These are phyloP conservation scores for Orgyia antiqua DNA, from an alignment of 2,888 invertebrate species.

Conservation along the genomic window DNA sequence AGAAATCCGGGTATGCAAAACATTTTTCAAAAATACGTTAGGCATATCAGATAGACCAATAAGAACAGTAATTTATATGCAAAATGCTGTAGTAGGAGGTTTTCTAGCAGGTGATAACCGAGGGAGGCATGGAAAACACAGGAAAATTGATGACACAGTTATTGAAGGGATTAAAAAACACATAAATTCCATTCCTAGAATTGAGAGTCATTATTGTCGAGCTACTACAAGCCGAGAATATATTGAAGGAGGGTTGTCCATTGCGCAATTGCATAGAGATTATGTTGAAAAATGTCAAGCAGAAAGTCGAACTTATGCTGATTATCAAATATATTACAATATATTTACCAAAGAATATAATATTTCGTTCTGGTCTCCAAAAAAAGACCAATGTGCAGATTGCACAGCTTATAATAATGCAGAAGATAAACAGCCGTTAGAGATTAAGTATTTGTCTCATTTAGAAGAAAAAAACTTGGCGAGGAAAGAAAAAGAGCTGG, in stretches of 20 bases:
- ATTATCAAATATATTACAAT: conserved; percentile 11
- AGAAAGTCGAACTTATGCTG: conserved; percentile 6
- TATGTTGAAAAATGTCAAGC: conserved; percentile 9
- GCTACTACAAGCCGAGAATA: conserved; percentile 11
- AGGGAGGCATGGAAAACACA: conserved; percentile 11
- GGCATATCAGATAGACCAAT: conserved; percentile 4
- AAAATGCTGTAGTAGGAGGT: conserved; percentile 4
- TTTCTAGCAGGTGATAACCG: conserved; percentile 9
- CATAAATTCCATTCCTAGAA: conserved; percentile 14
- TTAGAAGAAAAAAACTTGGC: not conserved
- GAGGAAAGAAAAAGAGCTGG: too few relatives aligned
- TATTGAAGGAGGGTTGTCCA: conserved; percentile 9
- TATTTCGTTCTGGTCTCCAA: conserved; percentile 14
- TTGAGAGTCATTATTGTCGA: conserved; percentile 14
- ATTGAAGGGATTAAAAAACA: conserved; percentile 8
- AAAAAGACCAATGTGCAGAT: conserved; percentile 15
- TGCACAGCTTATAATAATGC: not conserved
- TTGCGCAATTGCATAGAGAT: conserved; percentile 12
- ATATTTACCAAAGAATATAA: conserved; percentile 13
- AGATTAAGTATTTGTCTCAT: not conserved
- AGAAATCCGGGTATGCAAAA: too few relatives aligned
- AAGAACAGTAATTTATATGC: conserved; percentile 5
- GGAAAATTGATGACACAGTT: not conserved
- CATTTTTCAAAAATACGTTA: too few relatives aligned
- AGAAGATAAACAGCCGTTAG: not conserved